Conservation (phyloP, 2,888 invertebrate genomes). For the Sinopyrophorus schimmeli region DNA sequence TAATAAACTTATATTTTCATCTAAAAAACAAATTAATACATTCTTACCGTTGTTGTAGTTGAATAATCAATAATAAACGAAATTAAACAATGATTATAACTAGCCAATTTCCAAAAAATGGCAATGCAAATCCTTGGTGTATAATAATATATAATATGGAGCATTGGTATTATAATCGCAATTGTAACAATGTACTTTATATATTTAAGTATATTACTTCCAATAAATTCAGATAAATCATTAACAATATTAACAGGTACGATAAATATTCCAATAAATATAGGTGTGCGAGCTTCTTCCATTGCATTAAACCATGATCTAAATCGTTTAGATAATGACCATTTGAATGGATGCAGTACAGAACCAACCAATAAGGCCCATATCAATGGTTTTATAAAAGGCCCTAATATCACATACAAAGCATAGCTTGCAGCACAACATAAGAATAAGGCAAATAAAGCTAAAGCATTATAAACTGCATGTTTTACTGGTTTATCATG, state of each 20-base stretch:
- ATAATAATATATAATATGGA: slow-evolving; percentile 70
- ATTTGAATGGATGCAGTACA: slow-evolving; percentile 93
- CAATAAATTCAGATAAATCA: slow-evolving; percentile 73
- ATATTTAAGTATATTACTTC: slow-evolving; percentile 70
- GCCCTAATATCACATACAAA: slow-evolving; percentile 82
- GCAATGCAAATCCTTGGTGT: slow-evolving; percentile 68
- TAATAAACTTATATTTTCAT: slow-evolving; percentile 50
- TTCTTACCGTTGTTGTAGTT: slow-evolving; percentile 50
- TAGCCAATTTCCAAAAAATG: slow-evolving; percentile 59
- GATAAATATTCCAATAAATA: slow-evolving; percentile 61
- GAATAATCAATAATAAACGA: slow-evolving; percentile 50
- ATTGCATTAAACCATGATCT: slow-evolving; percentile 78
- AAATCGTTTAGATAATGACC: slow-evolving; percentile 73
- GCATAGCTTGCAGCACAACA: slow-evolving; percentile 74
- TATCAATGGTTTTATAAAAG: slow-evolving; percentile 89
- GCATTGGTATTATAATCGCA: slow-evolving; percentile 54
- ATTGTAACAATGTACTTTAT: slow-evolving; percentile 62
- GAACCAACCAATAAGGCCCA: slow-evolving; percentile 98
- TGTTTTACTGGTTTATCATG: slow-evolving; percentile 89
- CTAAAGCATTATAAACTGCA: slow-evolving; percentile 87
- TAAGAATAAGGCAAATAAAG: slow-evolving; percentile 72
- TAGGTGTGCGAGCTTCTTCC: slow-evolving; percentile 68
- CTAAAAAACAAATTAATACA: slow-evolving; percentile 20
- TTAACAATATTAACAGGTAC: slow-evolving; percentile 79
- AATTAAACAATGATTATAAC: slow-evolving; percentile 40